Evolutionary conservation across 2,113 vertebrate genomes (phyloP), one percentile per base, ranked within the genome.

Genomic region (Hippocampus guttulatus): DNA sequence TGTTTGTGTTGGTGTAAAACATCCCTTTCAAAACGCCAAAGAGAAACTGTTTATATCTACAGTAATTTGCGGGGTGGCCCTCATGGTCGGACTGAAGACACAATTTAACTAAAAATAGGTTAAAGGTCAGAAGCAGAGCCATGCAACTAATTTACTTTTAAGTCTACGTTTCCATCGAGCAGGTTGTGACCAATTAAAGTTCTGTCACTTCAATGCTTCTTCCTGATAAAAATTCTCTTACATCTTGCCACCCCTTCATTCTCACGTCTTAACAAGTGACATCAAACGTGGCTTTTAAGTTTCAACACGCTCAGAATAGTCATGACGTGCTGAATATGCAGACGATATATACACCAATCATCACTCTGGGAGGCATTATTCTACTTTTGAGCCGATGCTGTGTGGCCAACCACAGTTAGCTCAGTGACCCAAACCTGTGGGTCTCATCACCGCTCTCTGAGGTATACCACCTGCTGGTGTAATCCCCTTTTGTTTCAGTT

Each of bases 401-500:
- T 67, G 67, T 43, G 66, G 67, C 73, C 8, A 12, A 76, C 76
- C 43, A 70, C 75, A 76, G 49, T 54, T 49, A 12, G 41, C 45
- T 76, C 70, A 74, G 57, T 55, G 81, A 78, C 76, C 84, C 81
- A 81, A 77, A 82, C 66, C 78, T 74, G 18, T 20, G 71, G 68
- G 74, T 78, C 68, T 76, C 71, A 75, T 64, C 67, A 38, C 23
- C 18, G 38, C 79, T 78, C 84, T 70, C 49, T 51, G 49, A 51
- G 49, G 4, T 18, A 51, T 16, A 16, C 49, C 49, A 20, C 49
- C 49, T 71, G 68, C 40, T 63, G 75, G 76, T 33, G n/a, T 73
- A 75, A 82, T 80, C 77, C 80, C 15, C 45, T 47, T 15, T 12
- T 15, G 45, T 15, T 47, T 16, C 74, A 57, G 41, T 70, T 68